Percentiles rank a stretch among this genome's conserved stretches.
These are phyloP conservation scores for Riparia riparia DNA, from an alignment of 2,113 vertebrate genomes.

Conservation along the genomic window DNA sequence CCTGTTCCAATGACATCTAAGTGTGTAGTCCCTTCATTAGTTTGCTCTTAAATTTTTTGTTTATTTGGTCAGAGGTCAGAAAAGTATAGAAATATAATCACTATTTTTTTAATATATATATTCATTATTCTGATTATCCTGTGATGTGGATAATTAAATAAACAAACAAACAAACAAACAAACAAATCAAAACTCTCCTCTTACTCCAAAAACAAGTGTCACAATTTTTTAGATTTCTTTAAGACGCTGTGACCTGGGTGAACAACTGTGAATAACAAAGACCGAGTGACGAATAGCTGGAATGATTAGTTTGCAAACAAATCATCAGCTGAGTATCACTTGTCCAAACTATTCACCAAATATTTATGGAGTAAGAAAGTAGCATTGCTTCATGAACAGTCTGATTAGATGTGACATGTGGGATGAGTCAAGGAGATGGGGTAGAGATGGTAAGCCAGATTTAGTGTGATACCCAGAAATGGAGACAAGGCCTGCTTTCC, in stretches of 20 bases:
- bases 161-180: neutral
- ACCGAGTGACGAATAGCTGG: slow-evolving; percentile 23
- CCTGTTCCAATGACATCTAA: neutral
- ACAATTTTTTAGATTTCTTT: neutral
- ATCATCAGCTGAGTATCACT: slow-evolving; percentile 49
- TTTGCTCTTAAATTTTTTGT: neutral
- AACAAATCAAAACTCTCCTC: neutral
- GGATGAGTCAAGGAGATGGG: neutral
- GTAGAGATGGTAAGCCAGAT: neutral
- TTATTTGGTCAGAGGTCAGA: neutral
- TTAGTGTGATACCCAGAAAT: neutral
- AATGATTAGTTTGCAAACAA: slow-evolving; percentile 55
- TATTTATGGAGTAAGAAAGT: slow-evolving; percentile 47
- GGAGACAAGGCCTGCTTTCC: neutral
- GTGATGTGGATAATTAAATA: neutral
- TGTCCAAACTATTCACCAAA: slow-evolving; percentile 46
- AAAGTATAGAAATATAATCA: neutral
- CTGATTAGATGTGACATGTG: neutral
- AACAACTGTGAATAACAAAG: slow-evolving; percentile 12
- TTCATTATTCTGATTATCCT: neutral
- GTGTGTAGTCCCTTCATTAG: neutral
- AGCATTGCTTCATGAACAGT: neutral
- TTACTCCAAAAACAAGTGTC: neutral
- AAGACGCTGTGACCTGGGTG: neutral
- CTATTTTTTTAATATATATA: neutral